A percentile compares a stretch with the other conserved stretches of the same genome.
Evolutionary conservation across 2,888 invertebrate genomes (phyloP).

Genomic region (Norana najaformis): DNA sequence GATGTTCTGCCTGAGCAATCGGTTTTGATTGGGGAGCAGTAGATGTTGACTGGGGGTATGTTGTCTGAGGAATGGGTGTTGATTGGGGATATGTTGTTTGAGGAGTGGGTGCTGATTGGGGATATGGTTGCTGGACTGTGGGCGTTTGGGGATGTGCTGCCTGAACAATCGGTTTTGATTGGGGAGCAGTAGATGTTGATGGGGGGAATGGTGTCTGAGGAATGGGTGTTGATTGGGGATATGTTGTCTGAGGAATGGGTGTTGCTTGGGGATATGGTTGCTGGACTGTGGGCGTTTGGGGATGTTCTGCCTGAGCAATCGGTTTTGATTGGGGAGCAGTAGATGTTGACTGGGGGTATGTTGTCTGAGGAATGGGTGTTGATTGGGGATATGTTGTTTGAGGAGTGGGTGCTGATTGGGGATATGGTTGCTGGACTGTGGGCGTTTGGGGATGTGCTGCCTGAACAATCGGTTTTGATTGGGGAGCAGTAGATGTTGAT

Average conservation of each 20-base stretch:
- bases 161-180: not conserved
- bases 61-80: too few relatives aligned
- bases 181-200: not conserved
- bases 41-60: too few relatives aligned
- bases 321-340: not conserved
- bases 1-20: too few relatives aligned
- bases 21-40: too few relatives aligned
- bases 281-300: not conserved
- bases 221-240: not conserved
- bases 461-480: not conserved
- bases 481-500: not conserved
- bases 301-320: not conserved
- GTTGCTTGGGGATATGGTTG: not conserved
- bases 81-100: not conserved
- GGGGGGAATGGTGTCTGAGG: not conserved
- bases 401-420: not conserved
- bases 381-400: not conserved
- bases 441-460: not conserved
- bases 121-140: too few relatives aligned
- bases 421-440: not conserved
- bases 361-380: not conserved
- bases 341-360: not conserved
- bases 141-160: not conserved
- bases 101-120: not conserved
- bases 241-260: not conserved